Evolutionary conservation across 2,888 invertebrate species (phyloP).

Genomic region (Agrochola lota): DNA sequence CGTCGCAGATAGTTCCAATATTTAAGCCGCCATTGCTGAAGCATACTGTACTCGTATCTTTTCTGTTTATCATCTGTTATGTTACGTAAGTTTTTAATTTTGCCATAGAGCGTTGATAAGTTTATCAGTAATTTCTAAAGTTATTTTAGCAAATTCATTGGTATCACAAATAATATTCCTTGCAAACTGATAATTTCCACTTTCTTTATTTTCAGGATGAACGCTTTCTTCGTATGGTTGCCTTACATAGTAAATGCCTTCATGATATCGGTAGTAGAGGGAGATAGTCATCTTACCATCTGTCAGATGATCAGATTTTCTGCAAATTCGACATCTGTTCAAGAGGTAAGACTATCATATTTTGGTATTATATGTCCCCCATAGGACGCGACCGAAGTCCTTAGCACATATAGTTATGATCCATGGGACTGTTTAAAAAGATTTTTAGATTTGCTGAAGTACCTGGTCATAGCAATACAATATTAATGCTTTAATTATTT

Average conservation of each 20-base stretch:
- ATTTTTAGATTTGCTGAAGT: neutral
- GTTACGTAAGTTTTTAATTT: conserved; percentile 70
- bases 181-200: too few relatives aligned
- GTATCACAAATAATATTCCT: neutral
- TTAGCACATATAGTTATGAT: neutral
- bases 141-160: neutral
- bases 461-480: neutral
- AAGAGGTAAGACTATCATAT: conserved; percentile 66
- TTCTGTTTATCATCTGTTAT: conserved; percentile 67
- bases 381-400: neutral
- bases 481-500: neutral
- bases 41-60: conserved; percentile 59
- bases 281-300: conserved; percentile 74
- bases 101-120: neutral
- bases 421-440: neutral
- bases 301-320: conserved; percentile 82
- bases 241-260: conserved; percentile 82
- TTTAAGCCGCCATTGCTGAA: conserved; percentile 82
- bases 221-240: conserved; percentile 83
- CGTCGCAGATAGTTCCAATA: conserved; percentile 87
- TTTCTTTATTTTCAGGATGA: conserved; percentile 71
- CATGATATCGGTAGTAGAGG: conserved; percentile 79
- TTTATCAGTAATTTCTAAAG: neutral
- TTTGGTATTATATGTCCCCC: too few relatives aligned
- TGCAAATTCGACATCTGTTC: conserved; percentile 66